phyloP scores from a whole-genome alignment of 2,797 vertebrate genomes.

The Anas capensis region DNA sequence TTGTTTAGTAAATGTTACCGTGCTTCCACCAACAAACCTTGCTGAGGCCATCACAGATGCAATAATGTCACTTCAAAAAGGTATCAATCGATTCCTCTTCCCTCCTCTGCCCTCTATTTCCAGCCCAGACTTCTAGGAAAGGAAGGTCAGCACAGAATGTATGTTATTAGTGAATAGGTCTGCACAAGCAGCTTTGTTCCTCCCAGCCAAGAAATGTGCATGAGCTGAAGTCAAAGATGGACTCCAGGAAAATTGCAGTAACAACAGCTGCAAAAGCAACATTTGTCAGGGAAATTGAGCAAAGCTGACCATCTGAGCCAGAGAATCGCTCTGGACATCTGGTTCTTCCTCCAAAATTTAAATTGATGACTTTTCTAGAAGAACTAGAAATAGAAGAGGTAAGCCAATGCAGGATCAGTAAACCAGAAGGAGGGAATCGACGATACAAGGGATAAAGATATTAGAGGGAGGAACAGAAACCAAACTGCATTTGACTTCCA shows the following conservation, averaged over 20 bases:
- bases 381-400: not conserved
- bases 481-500: not conserved
- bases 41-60: not conserved
- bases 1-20: not conserved
- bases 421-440: not conserved
- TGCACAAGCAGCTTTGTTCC: not conserved
- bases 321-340: not conserved
- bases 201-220: not conserved
- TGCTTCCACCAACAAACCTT: not conserved
- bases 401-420: not conserved
- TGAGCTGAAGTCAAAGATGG: not conserved
- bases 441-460: fast-evolving
- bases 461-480: not conserved
- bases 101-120: not conserved
- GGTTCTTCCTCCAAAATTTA: not conserved
- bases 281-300: not conserved
- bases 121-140: not conserved
- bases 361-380: not conserved
- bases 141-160: not conserved
- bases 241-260: not conserved
- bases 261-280: not conserved
- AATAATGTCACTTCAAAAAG: not conserved
- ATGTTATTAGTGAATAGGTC: not conserved
- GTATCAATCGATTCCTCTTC: not conserved
- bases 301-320: not conserved